Percentiles rank a stretch among this genome's conserved stretches.
phyloP scores from a whole-genome alignment of 2,113 vertebrate species.

The Spilogale gracilis region DNA sequence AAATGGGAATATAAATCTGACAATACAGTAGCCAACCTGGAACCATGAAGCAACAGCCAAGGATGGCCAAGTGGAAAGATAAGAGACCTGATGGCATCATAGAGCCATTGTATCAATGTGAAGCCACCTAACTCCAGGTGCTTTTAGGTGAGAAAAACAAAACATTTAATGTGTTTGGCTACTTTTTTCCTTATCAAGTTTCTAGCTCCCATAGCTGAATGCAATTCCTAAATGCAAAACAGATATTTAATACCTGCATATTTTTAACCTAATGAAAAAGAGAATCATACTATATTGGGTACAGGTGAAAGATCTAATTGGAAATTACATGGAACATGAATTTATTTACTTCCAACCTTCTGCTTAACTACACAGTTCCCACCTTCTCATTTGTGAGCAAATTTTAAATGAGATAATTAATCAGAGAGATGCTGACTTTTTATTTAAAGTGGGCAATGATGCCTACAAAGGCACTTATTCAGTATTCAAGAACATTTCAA shows the following conservation, averaged over 20 bases:
- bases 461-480: not conserved
- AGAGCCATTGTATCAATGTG: not conserved
- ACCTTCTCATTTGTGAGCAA: constrained; percentile 62
- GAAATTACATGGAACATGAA: not conserved
- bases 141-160: constrained; percentile 18
- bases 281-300: not conserved
- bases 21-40: not conserved
- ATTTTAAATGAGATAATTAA: constrained; percentile 61
- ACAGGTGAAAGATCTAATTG: constrained; percentile 43
- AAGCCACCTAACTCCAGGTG: not conserved
- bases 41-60: not conserved
- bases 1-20: not conserved
- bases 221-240: not conserved
- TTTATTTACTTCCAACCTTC: constrained; percentile 44
- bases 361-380: constrained; percentile 26
- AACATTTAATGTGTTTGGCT: not conserved
- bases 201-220: constrained; percentile 43
- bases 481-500: constrained; percentile 35
- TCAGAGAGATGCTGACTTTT: constrained; percentile 2
- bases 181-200: not conserved
- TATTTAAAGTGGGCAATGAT: not conserved
- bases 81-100: not conserved
- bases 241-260: not conserved
- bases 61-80: not conserved
- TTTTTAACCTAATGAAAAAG: constrained; percentile 13